A percentile compares a stretch with the other conserved stretches of the same genome.
These are phyloP conservation scores for Takifugu flavidus DNA, from an alignment of 2,113 vertebrate genomes.

Conservation along the genomic window DNA sequence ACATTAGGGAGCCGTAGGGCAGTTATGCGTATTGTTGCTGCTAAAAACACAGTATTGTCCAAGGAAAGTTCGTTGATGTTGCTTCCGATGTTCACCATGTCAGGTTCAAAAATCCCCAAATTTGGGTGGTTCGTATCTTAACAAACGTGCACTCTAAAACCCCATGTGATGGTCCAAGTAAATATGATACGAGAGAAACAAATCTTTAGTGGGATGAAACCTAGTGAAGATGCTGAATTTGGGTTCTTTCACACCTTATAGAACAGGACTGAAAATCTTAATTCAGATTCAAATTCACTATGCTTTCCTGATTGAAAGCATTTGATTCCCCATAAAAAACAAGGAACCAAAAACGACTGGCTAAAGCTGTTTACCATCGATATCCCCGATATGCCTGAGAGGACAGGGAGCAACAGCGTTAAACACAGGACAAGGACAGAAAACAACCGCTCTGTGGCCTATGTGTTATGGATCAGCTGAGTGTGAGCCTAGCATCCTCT, in stretches of 20 bases:
- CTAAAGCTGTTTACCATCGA: no score
- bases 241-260: conserved; percentile 16
- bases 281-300: conserved; percentile 66
- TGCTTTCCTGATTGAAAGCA: conserved; percentile 13
- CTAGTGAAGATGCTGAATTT: not conserved
- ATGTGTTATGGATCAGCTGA: conserved; percentile 26
- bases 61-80: no score
- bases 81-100: no score
- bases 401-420: not conserved
- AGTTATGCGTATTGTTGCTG: no score
- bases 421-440: conserved; percentile 3
- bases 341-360: not conserved
- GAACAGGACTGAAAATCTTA: conserved; percentile 31
- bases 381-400: no score
- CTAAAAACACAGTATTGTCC: no score
- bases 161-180: no score
- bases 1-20: no score
- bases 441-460: not conserved
- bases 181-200: not conserved
- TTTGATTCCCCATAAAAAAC: not conserved
- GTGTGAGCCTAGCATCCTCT: conserved; percentile 20
- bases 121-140: no score
- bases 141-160: no score
- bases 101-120: not conserved
- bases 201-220: not conserved